phyloP scores from a whole-genome alignment of 2,888 invertebrate species.

The Nomada lathburiana region DNA sequence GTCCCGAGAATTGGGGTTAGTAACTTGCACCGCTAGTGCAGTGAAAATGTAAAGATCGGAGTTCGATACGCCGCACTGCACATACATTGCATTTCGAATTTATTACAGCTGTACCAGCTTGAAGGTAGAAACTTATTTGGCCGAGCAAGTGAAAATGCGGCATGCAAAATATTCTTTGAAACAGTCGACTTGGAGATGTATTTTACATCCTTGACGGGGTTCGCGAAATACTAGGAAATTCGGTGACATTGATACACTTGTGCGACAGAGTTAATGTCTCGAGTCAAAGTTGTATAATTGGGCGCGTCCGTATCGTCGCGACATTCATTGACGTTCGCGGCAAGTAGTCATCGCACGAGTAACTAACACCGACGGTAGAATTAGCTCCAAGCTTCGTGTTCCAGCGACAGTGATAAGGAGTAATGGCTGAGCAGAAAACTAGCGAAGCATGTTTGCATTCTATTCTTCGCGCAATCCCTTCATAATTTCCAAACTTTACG shows the following conservation, averaged over 20 bases:
- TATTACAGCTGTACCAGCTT: too few species aligned
- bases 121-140: too few species aligned
- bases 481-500: not conserved
- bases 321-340: conserved; percentile 17
- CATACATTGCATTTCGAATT: too few species aligned
- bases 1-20: not conserved
- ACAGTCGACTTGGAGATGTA: too few species aligned
- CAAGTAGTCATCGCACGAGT: not conserved
- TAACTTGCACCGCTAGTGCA: not conserved
- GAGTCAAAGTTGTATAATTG: not conserved
- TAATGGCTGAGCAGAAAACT: not conserved
- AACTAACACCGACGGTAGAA: conserved; percentile 9
- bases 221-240: too few species aligned
- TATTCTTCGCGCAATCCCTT: not conserved
- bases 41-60: not conserved
- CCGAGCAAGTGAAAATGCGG: too few species aligned
- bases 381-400: conserved; percentile 1
- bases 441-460: conserved; percentile 7
- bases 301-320: not conserved
- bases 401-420: conserved; percentile 8
- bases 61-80: not conserved
- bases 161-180: too few species aligned
- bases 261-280: not conserved
- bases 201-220: too few species aligned
- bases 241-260: too few species aligned